Conservation (phyloP, 2,888 invertebrate species). For the Stenolophus ochropezus region DNA sequence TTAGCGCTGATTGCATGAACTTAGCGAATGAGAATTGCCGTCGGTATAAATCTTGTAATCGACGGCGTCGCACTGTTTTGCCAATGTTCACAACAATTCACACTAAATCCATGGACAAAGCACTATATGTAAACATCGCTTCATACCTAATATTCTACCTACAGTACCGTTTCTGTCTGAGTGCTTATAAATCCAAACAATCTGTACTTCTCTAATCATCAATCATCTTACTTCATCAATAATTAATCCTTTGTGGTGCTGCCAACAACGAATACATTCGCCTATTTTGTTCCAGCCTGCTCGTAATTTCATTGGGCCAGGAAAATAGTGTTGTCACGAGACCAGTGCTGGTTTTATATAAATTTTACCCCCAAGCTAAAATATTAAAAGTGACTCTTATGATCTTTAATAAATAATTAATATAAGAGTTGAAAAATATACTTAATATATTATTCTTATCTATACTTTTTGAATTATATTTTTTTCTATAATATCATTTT, state of each 20-base stretch:
- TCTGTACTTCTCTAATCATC: background rate
- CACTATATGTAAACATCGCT: background rate
- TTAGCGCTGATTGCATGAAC: background rate
- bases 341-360: too few species aligned
- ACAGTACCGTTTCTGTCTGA: background rate
- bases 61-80: background rate
- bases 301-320: too few species aligned
- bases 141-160: background rate
- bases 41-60: background rate
- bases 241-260: background rate
- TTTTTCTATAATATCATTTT: too few species aligned
- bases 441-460: too few species aligned
- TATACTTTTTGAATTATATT: too few species aligned
- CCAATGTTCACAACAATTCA: background rate
- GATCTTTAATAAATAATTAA: too few species aligned
- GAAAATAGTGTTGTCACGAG: too few species aligned
- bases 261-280: background rate
- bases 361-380: too few species aligned
- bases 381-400: too few species aligned
- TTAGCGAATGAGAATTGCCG: background rate
- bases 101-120: background rate
- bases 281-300: too few species aligned
- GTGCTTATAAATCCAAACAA: background rate
- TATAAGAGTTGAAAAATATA: too few species aligned
- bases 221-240: background rate